A percentile compares a stretch with the other conserved stretches of the same genome.
Conservation (phyloP, 2,113 vertebrate species). For the Larimichthys crocea region DNA sequence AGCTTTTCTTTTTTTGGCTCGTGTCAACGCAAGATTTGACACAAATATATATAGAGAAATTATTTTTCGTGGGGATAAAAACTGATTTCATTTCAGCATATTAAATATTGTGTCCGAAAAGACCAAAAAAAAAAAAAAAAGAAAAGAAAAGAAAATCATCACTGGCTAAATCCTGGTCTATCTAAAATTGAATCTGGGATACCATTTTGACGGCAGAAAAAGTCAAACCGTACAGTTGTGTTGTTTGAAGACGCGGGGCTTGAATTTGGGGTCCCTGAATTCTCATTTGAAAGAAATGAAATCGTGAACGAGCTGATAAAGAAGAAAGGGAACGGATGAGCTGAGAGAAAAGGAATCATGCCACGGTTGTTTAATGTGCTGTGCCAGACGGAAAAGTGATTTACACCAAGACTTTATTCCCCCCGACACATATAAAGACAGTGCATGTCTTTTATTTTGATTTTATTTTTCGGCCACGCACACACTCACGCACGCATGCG, state of each 20-base stretch:
- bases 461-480: slow-evolving; percentile 17
- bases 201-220: slow-evolving; percentile 91
- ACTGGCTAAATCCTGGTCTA: slow-evolving; percentile 88
- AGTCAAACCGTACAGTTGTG: slow-evolving; percentile 89
- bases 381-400: slow-evolving; percentile 93
- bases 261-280: slow-evolving; percentile 95
- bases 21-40: slow-evolving; percentile 58
- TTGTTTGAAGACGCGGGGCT: slow-evolving; percentile 91
- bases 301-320: slow-evolving; percentile 97
- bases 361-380: slow-evolving; percentile 92
- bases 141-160: slow-evolving; percentile 81
- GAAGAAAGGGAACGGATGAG: slow-evolving; percentile 84
- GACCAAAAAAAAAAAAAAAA: slow-evolving; percentile 40
- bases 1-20: slow-evolving; percentile 22
- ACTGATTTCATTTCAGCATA: slow-evolving; percentile 74
- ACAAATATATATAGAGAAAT: slow-evolving; percentile 51
- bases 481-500: slow-evolving; percentile 3
- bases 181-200: slow-evolving; percentile 99
- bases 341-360: slow-evolving; percentile 90
- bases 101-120: slow-evolving; percentile 78
- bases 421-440: slow-evolving; percentile 90
- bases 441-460: slow-evolving; percentile 66
- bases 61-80: slow-evolving; percentile 44
- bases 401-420: slow-evolving; percentile 94
- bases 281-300: slow-evolving; percentile 96